Percentiles rank a stretch among this genome's conserved stretches.
These are phyloP conservation scores for Ambastaia sidthimunki DNA, from an alignment of 2,797 vertebrate genomes.

Conservation along the genomic window DNA sequence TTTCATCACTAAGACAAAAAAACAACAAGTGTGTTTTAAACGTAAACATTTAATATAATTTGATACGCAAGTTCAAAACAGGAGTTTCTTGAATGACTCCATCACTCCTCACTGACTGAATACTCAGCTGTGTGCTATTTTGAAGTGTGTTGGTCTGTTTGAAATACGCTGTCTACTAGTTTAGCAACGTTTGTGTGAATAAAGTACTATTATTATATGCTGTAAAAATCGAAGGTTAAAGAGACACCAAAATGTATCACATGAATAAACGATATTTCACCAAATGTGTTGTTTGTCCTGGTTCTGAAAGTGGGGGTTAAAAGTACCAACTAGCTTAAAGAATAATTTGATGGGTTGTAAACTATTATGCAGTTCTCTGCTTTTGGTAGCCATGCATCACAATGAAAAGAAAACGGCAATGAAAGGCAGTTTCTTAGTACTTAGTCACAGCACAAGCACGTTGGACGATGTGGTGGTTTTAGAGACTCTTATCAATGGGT, in stretches of 20 bases:
- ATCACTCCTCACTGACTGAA: slow-evolving; percentile 82
- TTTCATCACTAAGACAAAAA: slow-evolving; percentile 69
- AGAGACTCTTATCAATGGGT: background rate
- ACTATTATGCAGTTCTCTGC: too few relatives aligned
- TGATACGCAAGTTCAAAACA: slow-evolving; percentile 69
- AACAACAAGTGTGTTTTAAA: slow-evolving; percentile 72
- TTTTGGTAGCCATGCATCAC: background rate
- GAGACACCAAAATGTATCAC: slow-evolving; percentile 87
- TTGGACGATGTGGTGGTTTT: background rate
- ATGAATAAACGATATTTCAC: slow-evolving; percentile 89
- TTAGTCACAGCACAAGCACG: background rate
- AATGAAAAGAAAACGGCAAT: background rate
- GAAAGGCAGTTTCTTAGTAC: background rate
- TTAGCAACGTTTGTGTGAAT: slow-evolving; percentile 91
- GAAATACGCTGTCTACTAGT: slow-evolving; percentile 90
- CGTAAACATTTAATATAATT: slow-evolving; percentile 69
- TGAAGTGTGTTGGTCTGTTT: slow-evolving; percentile 86
- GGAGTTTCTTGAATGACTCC: slow-evolving; percentile 71
- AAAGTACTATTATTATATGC: slow-evolving; percentile 88
- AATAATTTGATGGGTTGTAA: too few relatives aligned
- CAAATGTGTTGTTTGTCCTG: slow-evolving; percentile 60
- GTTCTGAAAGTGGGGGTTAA: background rate
- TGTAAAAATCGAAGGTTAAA: slow-evolving; percentile 84
- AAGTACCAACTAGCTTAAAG: too few relatives aligned
- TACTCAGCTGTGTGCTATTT: slow-evolving; percentile 87